These are phyloP conservation scores for Gonocerus acuteangulatus DNA, from an alignment of 2,888 invertebrate species.

Conservation along the genomic window DNA sequence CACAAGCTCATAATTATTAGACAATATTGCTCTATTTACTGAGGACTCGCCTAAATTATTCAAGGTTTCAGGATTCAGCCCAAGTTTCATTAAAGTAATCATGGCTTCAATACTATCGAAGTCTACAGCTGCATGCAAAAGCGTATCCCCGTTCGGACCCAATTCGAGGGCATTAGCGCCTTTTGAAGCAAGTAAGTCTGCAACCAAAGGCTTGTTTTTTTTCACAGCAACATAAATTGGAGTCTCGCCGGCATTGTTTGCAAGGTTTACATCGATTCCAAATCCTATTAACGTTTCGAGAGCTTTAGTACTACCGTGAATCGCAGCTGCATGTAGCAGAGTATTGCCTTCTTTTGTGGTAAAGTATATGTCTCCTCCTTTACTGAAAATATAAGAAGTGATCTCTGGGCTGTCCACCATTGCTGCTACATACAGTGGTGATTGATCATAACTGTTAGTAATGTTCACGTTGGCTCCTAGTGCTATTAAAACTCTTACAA, in stretches of 20 bases:
- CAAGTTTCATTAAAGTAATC: not conserved
- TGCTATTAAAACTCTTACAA: too few relatives aligned
- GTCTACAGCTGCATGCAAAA: not conserved
- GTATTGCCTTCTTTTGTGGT: too few relatives aligned
- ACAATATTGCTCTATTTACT: not conserved
- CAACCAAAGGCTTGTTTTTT: not conserved
- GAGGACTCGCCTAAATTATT: not conserved
- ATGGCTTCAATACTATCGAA: not conserved
- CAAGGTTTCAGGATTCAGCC: not conserved
- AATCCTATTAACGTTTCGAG: too few relatives aligned
- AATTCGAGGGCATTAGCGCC: not conserved
- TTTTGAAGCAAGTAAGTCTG: not conserved
- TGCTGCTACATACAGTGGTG: too few relatives aligned
- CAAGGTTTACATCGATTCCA: too few relatives aligned
- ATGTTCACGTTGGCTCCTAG: too few relatives aligned
- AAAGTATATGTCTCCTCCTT: too few relatives aligned
- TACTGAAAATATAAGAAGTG: too few relatives aligned
- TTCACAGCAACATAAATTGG: not conserved
- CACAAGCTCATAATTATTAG: not conserved
- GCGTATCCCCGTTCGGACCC: not conserved
- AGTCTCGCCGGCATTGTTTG: not conserved
- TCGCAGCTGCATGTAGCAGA: too few relatives aligned
- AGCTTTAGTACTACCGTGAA: too few relatives aligned
- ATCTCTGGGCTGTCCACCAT: too few relatives aligned
- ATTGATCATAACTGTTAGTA: too few relatives aligned